Evolutionary conservation across 1,140 invertebrate species (phyloP).

Genomic region (Trichonephila inaurata): DNA sequence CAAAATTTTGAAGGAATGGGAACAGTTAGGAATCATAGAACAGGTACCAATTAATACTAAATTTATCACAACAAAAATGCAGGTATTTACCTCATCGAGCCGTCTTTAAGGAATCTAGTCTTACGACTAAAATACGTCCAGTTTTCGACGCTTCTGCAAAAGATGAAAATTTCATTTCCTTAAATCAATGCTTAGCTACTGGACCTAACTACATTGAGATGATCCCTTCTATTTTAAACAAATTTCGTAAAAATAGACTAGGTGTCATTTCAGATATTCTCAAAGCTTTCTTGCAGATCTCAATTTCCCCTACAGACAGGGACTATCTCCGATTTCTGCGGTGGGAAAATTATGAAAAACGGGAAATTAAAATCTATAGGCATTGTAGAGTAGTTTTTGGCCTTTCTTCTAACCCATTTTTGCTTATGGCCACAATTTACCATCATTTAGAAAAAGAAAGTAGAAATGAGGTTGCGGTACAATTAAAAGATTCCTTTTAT

Average conservation of each 20-base stretch:
- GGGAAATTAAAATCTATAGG: not conserved
- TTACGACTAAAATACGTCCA: too few relatives aligned
- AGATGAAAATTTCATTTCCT: too few relatives aligned
- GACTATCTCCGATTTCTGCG: constrained; percentile 37
- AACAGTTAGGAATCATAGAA: too few relatives aligned
- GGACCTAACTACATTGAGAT: not conserved
- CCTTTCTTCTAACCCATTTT: not conserved
- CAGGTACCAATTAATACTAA: too few relatives aligned
- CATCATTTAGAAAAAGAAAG: constrained; percentile 26
- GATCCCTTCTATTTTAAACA: constrained; percentile 10
- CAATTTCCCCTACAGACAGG: not conserved
- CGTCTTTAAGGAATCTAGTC: too few relatives aligned
- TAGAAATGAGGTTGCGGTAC: not conserved
- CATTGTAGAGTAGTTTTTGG: not conserved
- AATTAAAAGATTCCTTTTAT: constrained; percentile 28
- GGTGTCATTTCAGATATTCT: not conserved
- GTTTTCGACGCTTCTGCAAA: not conserved
- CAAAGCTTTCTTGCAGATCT: not conserved
- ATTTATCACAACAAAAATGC: too few relatives aligned
- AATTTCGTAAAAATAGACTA: not conserved
- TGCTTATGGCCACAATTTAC: constrained; percentile 33
- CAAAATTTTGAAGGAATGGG: too few relatives aligned
- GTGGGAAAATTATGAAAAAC: not conserved
- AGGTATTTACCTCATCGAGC: too few relatives aligned
- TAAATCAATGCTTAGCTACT: too few relatives aligned